phyloP scores from a whole-genome alignment of 1,140 invertebrate genomes.

The Stegodyphus dumicola region DNA sequence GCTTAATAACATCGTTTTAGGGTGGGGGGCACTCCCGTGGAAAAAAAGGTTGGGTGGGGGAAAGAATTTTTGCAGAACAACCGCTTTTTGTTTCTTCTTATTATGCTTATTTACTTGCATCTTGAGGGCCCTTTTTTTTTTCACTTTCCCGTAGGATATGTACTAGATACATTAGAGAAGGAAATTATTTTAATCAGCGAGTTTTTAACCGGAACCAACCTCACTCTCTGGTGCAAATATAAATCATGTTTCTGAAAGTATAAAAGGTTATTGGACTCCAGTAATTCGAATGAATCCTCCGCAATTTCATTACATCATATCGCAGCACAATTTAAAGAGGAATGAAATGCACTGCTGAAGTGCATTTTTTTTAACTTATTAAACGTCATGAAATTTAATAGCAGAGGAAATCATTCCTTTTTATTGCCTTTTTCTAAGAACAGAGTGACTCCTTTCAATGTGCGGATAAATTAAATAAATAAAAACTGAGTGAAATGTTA shows the following conservation, averaged over 20 bases:
- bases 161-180: slow-evolving; percentile 28
- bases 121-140: slow-evolving; percentile 8
- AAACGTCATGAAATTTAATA: no score
- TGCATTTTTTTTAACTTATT: no score
- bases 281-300: neutral
- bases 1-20: slow-evolving; percentile 52
- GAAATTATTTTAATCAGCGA: slow-evolving; percentile 50
- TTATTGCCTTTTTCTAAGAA: no score
- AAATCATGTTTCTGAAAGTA: slow-evolving; percentile 15
- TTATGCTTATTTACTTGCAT: slow-evolving; percentile 50
- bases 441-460: no score
- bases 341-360: no score
- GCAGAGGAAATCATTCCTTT: no score
- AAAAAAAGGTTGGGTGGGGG: neutral
- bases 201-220: slow-evolving; percentile 45
- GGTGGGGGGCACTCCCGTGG: slow-evolving; percentile 25
- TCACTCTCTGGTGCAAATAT: slow-evolving; percentile 3
- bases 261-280: slow-evolving; percentile 48
- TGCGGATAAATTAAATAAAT: no score
- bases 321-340: no score
- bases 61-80: slow-evolving; percentile 47
- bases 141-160: slow-evolving; percentile 17
- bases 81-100: slow-evolving; percentile 29
- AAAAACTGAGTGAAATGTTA: no score
- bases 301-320: no score